Base-by-base conservation (phyloP, 2,888 invertebrate species). In the Drosophila recens region DNA sequence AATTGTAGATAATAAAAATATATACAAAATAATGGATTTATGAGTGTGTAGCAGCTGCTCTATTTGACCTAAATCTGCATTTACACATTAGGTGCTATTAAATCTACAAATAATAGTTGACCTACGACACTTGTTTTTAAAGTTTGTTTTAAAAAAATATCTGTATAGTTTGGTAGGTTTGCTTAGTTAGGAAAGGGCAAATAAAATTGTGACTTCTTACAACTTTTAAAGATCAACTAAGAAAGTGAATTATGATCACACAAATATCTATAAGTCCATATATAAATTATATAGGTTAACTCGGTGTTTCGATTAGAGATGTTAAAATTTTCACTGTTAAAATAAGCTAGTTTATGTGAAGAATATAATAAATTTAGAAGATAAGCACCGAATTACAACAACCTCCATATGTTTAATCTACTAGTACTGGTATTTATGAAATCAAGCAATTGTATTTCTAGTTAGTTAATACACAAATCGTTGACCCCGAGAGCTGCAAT, bases 51-150 rank as follows among this genome's bases (percentile, higher is more conserved):
- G 49, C 58, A 49, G 58, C 65, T 58, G 42, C 15, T 51, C 13
- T 6, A 10, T n/a, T 45, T 66, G 66, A 66, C 66, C 66, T 53
- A 61, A 61, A 66, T 66, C 46, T 53, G 20, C 54, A 27, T 27
- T 27, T 27, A 1, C 27, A 27, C 5, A 5, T 27, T 5, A 5
- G 6, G 27, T 1, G 13, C 20, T 23, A 45, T 8, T 2, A 30
- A 30, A 8, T 30, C 4, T 20, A 5, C 15, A 11, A 0, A 4
- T 20, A 4, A 11, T 10, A 20, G 43, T 1, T 11, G 8, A 4
- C 20, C 33, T 33, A 20, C 1, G 17, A 43, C 10, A 36, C 9
- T 36, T 11, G 4, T 13, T 36, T 11, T 4, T 36, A 13, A 36
- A 4, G 10, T 36, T 36, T 3, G 13, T 34, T 10, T 2, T 34